Evolutionary conservation across 2,113 vertebrate genomes (phyloP).

Genomic region (Ochotona princeps): DNA sequence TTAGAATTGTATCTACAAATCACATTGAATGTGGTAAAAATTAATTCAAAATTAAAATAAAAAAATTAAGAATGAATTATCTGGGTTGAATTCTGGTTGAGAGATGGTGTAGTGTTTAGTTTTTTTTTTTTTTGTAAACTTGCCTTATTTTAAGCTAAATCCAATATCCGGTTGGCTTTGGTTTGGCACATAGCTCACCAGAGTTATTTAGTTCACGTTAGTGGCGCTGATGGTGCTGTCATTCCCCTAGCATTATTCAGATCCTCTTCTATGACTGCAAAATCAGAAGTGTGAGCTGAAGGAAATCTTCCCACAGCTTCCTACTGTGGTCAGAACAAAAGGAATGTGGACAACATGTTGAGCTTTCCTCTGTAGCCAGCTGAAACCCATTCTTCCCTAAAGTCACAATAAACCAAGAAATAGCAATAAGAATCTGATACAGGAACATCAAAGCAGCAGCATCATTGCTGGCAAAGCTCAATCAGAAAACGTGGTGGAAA

Average conservation of each 20-base stretch:
- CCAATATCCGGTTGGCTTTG: background rate
- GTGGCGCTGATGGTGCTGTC: background rate
- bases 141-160: background rate
- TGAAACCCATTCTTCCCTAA: background rate
- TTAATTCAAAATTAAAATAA: background rate
- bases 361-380: background rate
- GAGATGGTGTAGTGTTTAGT: background rate
- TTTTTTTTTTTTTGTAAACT: background rate
- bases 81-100: background rate
- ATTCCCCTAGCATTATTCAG: background rate
- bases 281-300: background rate
- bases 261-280: background rate
- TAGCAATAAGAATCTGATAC: background rate
- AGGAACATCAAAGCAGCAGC: background rate
- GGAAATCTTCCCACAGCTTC: background rate
- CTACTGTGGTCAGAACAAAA: background rate
- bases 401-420: background rate
- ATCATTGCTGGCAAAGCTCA: background rate
- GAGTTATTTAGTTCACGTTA: accelerated
- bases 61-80: background rate
- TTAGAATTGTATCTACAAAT: no score
- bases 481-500: background rate
- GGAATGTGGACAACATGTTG: background rate
- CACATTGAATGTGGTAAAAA: no score
- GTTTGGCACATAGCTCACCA: background rate